A percentile compares a stretch with the other conserved stretches of the same genome.
Evolutionary conservation across 2,797 vertebrate genomes (phyloP).

Genomic region (Chrosomus eos): DNA sequence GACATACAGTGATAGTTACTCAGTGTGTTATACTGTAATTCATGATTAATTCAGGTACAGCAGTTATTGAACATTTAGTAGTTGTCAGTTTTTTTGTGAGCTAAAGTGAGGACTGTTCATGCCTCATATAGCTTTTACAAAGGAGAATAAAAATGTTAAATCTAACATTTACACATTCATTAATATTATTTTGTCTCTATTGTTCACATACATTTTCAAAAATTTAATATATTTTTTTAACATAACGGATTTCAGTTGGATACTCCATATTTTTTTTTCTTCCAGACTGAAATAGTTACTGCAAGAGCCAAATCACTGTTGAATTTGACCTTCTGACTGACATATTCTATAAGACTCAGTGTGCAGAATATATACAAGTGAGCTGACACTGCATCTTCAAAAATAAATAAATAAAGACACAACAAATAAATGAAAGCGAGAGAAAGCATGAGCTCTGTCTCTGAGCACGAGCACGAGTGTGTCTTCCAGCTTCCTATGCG

Average conservation of each 20-base stretch:
- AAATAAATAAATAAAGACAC: slow-evolving; percentile 42
- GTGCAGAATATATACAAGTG: slow-evolving; percentile 67
- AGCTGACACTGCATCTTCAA: slow-evolving; percentile 75
- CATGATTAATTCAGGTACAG: too few species aligned
- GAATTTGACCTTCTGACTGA: slow-evolving; percentile 68
- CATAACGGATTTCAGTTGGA: too few species aligned
- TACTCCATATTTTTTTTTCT: too few species aligned
- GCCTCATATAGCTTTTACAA: too few species aligned
- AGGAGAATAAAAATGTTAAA: too few species aligned
- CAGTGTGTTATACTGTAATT: too few species aligned
- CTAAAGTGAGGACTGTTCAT: too few species aligned
- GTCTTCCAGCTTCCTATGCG: slow-evolving; percentile 61
- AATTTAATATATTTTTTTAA: accelerated
- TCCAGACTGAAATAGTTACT: slow-evolving; percentile 54
- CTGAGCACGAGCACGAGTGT: slow-evolving; percentile 55
- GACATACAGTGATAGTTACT: too few species aligned
- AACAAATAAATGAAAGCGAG: slow-evolving; percentile 4
- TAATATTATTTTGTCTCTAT: neutral
- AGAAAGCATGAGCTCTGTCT: slow-evolving; percentile 50
- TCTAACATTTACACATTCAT: neutral
- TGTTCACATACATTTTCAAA: neutral
- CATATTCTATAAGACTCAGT: slow-evolving; percentile 68
- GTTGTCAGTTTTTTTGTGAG: too few species aligned
- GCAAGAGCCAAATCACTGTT: slow-evolving; percentile 61
- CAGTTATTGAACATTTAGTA: too few species aligned